A percentile compares a stretch with the other conserved stretches of the same genome.
phyloP scores from a whole-genome alignment of 2,797 vertebrate genomes.

The Linurgus olivaceus region DNA sequence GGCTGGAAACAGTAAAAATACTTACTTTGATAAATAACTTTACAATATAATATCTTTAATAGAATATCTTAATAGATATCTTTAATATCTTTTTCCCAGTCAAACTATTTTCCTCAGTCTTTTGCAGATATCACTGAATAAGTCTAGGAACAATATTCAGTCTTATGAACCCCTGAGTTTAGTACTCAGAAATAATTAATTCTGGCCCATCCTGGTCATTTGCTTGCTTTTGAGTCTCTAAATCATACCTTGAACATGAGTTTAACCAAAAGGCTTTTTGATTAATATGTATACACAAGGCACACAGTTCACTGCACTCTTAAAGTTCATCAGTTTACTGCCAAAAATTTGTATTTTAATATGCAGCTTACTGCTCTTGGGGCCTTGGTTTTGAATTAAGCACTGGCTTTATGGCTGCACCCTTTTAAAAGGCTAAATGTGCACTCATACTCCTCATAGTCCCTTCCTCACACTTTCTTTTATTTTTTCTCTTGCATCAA shows the following conservation, averaged over 20 bases:
- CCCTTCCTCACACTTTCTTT: neutral
- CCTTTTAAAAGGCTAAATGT: slow-evolving; percentile 30
- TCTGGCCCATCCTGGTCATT: neutral
- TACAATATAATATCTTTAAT: neutral
- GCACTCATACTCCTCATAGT: neutral
- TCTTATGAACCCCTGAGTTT: neutral
- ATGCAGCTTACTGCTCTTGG: neutral
- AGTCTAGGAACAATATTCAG: neutral
- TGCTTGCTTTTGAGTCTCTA: neutral
- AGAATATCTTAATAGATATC: neutral
- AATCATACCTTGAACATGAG: neutral
- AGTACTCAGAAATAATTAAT: neutral
- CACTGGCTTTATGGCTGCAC: neutral
- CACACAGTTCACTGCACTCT: neutral
- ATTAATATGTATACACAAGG: neutral
- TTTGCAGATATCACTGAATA: neutral
- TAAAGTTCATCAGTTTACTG: slow-evolving; percentile 47
- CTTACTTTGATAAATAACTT: neutral
- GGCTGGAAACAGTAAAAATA: neutral
- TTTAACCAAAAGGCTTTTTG: neutral
- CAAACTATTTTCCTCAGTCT: neutral
- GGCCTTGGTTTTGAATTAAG: slow-evolving; percentile 28
- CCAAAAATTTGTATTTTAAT: slow-evolving; percentile 46
- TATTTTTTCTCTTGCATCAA: slow-evolving; percentile 19
- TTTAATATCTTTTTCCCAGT: neutral